Evolutionary conservation across 2,888 invertebrate genomes (phyloP).

Genomic region (Abrostola tripartita): DNA sequence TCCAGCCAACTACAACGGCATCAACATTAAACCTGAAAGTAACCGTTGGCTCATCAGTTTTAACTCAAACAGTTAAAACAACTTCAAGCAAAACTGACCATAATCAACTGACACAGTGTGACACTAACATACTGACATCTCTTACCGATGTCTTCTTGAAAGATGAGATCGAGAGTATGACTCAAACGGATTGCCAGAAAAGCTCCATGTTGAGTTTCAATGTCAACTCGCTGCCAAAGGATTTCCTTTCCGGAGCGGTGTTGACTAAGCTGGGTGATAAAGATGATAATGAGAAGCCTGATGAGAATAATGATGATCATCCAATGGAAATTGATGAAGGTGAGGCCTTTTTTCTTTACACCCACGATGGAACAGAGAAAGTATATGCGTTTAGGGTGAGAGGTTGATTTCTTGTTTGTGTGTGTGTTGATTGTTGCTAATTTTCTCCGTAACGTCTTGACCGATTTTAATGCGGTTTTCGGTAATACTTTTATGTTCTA

Average conservation of each 20-base stretch:
- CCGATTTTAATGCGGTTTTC: too few species aligned
- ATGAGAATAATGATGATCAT: conserved; percentile 53
- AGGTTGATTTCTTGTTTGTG: too few species aligned
- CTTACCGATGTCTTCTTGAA: conserved; percentile 30
- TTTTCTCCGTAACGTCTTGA: too few species aligned
- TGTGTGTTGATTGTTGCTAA: too few species aligned
- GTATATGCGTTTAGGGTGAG: too few species aligned
- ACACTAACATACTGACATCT: conserved; percentile 29
- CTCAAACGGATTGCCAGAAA: conserved; percentile 15
- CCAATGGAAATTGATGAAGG: conserved; percentile 78
- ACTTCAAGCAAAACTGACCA: conserved; percentile 46
- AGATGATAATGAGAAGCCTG: conserved; percentile 46
- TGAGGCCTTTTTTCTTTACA: conserved; percentile 49
- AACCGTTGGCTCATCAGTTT: conserved; percentile 70
- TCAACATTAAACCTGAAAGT: conserved; percentile 68
- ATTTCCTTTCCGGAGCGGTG: conserved; percentile 60
- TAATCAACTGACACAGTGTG: conserved; percentile 18
- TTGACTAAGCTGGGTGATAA: conserved; percentile 36
- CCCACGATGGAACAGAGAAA: too few species aligned
- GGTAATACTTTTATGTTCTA: too few species aligned
- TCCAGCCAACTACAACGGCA: conserved; percentile 63
- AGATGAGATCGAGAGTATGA: conserved; percentile 34
- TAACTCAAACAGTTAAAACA: conserved; percentile 70
- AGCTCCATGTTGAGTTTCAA: conserved; percentile 57
- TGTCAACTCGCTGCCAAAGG: conserved; percentile 62